Percentiles rank a stretch among this genome's conserved stretches.
These are phyloP conservation scores for Ridgeia piscesae DNA, from an alignment of 1,140 invertebrate genomes.

Conservation along the genomic window DNA sequence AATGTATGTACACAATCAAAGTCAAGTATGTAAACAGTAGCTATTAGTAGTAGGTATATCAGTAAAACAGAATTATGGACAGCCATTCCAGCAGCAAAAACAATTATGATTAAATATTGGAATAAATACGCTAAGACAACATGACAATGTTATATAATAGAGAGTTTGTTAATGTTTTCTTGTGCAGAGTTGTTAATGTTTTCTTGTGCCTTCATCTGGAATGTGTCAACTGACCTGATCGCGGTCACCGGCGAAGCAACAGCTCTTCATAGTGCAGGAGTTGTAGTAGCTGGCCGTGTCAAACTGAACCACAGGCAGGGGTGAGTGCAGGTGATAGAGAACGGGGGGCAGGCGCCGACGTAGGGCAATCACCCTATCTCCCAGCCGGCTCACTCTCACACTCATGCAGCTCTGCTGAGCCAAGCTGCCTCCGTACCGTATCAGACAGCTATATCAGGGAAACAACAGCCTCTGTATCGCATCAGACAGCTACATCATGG, in stretches of 20 bases:
- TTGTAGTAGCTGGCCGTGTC: slow-evolving; percentile 91
- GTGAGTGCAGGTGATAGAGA: slow-evolving; percentile 71
- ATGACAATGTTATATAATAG: too few relatives aligned
- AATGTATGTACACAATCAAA: too few relatives aligned
- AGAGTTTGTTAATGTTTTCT: too few relatives aligned
- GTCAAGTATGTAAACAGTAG: too few relatives aligned
- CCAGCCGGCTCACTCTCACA: slow-evolving; percentile 81
- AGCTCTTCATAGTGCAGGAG: slow-evolving; percentile 96
- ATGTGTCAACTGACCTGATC: slow-evolving; percentile 63
- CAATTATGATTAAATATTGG: too few relatives aligned
- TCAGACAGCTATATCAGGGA: slow-evolving; percentile 33
- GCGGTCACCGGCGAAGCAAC: slow-evolving; percentile 85
- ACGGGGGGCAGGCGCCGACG: slow-evolving; percentile 80
- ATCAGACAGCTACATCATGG: not conserved
- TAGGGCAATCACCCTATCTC: slow-evolving; percentile 78
- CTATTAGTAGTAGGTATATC: too few relatives aligned
- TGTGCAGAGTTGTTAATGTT: too few relatives aligned
- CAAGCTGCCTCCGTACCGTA: slow-evolving; percentile 70
- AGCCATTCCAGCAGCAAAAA: too few relatives aligned
- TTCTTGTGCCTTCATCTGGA: too few relatives aligned
- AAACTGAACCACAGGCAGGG: slow-evolving; percentile 77
- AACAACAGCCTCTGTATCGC: not conserved
- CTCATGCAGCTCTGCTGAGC: slow-evolving; percentile 82
- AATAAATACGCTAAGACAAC: too few relatives aligned
- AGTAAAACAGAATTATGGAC: too few relatives aligned